Percentiles rank a stretch among this genome's conserved stretches.
phyloP scores from a whole-genome alignment of 2,888 invertebrate species.

The Perizoma affinitatum region DNA sequence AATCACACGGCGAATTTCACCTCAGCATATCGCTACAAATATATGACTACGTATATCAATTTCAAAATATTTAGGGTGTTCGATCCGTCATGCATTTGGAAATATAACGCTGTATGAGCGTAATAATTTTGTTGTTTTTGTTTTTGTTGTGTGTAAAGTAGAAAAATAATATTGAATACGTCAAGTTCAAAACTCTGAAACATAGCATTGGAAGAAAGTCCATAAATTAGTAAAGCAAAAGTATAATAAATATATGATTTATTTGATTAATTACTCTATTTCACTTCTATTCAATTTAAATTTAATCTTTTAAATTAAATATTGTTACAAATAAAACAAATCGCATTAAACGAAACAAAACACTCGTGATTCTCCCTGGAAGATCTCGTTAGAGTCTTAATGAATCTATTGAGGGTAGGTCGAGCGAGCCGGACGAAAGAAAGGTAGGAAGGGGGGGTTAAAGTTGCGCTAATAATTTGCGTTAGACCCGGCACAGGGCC shows the following conservation, averaged over 20 bases:
- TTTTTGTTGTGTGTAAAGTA: no score
- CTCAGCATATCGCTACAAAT: conserved; percentile 51
- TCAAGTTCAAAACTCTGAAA: no score
- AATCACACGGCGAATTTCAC: conserved; percentile 44
- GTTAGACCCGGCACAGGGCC: conserved; percentile 55
- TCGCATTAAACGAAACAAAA: conserved; percentile 79
- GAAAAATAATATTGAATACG: no score
- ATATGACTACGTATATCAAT: conserved; percentile 48
- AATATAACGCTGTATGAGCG: no score
- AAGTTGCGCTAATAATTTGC: conserved; percentile 77
- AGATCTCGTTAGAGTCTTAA: conserved; percentile 82
- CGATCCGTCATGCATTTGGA: background rate
- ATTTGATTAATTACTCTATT: background rate
- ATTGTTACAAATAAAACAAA: conserved; percentile 58
- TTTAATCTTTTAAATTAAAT: conserved; percentile 27
- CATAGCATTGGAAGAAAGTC: no score
- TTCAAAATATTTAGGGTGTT: conserved; percentile 32
- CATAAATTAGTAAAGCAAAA: no score
- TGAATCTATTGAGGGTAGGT: conserved; percentile 82
- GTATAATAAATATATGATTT: no score
- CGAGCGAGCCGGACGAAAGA: conserved; percentile 73
- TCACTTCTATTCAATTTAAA: background rate
- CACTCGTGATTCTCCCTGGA: conserved; percentile 75
- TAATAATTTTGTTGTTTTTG: no score
- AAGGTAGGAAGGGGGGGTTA: conserved; percentile 61